Evolutionary conservation across 2,797 vertebrate species (phyloP).

Genomic region (Falco peregrinus): DNA sequence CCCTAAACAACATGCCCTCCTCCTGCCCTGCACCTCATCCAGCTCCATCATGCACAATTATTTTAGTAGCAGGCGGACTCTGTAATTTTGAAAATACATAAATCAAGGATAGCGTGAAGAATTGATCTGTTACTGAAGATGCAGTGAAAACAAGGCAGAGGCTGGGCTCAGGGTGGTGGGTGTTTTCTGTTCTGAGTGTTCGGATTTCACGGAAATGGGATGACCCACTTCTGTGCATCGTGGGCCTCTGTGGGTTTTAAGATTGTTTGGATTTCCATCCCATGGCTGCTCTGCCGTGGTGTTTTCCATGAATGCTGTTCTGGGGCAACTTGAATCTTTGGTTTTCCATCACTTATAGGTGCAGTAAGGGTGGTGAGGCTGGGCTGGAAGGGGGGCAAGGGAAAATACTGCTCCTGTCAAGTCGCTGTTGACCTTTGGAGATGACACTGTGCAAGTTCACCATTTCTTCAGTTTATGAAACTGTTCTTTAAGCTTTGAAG

Average conservation of each 20-base stretch:
- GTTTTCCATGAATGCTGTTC: neutral
- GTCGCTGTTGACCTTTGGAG: neutral
- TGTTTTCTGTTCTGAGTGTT: neutral
- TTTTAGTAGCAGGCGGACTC: neutral
- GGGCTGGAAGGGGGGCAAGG: neutral
- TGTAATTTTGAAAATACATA: neutral
- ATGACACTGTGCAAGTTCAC: neutral
- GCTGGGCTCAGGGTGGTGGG: neutral
- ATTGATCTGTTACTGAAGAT: neutral
- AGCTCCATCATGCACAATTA: neutral
- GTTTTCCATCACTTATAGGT: neutral
- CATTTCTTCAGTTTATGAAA: slow-evolving; percentile 11
- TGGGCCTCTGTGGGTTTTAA: neutral
- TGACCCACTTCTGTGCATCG: neutral
- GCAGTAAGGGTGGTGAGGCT: neutral
- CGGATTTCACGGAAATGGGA: neutral
- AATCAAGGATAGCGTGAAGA: neutral
- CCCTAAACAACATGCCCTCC: neutral
- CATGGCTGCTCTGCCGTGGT: rapidly evolving
- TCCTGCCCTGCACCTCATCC: neutral
- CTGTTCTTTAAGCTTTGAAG: neutral
- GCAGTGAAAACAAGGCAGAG: neutral
- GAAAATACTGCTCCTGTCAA: neutral
- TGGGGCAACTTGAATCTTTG: neutral
- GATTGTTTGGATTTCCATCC: neutral